Conservation (phyloP, 2,888 invertebrate species). For the Parnassius glacialis region DNA sequence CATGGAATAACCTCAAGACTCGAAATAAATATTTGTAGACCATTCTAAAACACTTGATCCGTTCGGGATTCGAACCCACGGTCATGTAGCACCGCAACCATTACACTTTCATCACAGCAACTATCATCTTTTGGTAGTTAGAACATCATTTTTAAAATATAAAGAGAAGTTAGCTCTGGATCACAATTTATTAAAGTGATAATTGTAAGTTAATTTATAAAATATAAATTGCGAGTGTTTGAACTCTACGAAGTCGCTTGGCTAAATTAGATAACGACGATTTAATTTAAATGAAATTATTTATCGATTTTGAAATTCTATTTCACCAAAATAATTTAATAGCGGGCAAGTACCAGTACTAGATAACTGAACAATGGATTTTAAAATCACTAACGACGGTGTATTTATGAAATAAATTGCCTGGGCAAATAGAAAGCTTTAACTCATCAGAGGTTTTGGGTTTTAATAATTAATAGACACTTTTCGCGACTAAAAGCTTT, state of each 20-base stretch:
- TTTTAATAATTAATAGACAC: slow-evolving; percentile 50
- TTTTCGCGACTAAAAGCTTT: slow-evolving; percentile 46
- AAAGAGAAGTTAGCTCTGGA: too few species aligned
- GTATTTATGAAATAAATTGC: slow-evolving; percentile 53
- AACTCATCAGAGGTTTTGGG: slow-evolving; percentile 54
- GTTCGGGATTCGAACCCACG: too few species aligned
- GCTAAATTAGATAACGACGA: not conserved
- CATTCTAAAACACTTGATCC: too few species aligned
- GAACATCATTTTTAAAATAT: too few species aligned
- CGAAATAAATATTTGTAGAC: too few species aligned
- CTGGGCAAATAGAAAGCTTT: slow-evolving; percentile 47
- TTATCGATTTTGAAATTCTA: slow-evolving; percentile 1
- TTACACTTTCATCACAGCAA: too few species aligned
- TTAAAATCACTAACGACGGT: slow-evolving; percentile 47
- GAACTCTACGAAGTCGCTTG: not conserved
- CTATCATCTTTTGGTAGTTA: too few species aligned
- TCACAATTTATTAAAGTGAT: too few species aligned
- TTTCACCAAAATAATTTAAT: slow-evolving; percentile 6
- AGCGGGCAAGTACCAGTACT: not conserved
- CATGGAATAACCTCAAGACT: too few species aligned
- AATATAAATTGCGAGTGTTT: too few species aligned
- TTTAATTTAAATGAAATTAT: not conserved
- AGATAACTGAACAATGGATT: slow-evolving; percentile 31
- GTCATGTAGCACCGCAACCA: too few species aligned
- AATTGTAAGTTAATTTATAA: too few species aligned